These are phyloP conservation scores for Ennomos fuscantarius DNA, from an alignment of 2,888 invertebrate genomes.

Conservation along the genomic window DNA sequence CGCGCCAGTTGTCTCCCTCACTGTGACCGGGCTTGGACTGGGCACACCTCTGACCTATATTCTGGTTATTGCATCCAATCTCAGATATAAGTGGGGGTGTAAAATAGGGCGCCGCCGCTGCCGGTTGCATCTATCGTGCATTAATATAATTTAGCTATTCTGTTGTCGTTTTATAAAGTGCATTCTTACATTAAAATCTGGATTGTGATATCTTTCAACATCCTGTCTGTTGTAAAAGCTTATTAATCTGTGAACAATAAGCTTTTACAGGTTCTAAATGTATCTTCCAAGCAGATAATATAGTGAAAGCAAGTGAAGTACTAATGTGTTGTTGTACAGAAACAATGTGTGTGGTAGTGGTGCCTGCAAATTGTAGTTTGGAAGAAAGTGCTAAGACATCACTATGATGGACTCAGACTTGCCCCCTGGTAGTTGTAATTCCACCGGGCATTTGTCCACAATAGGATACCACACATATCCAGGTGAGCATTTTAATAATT, in stretches of 20 bases:
- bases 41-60: constrained; percentile 85
- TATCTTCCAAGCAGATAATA: constrained; percentile 26
- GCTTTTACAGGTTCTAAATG: constrained; percentile 6
- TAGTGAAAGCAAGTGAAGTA: constrained; percentile 4
- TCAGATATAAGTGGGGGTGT: constrained; percentile 79
- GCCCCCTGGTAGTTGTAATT: constrained; percentile 81
- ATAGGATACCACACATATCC: constrained; percentile 79
- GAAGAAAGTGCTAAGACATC: constrained; percentile 47
- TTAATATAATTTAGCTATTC: constrained; percentile 49
- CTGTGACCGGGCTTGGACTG: constrained; percentile 73
- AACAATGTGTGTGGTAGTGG: constrained; percentile 53
- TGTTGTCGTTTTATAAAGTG: constrained; percentile 16
- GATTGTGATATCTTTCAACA: constrained; percentile 9
- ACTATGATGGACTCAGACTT: constrained; percentile 81
- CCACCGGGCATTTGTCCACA: constrained; percentile 82
- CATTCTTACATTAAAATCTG: constrained; percentile 13
- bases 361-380: constrained; percentile 45
- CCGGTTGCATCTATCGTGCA: constrained; percentile 63
- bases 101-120: constrained; percentile 69
- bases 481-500: constrained; percentile 51
- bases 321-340: constrained; percentile 45
- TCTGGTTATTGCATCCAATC: constrained; percentile 82
- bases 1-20: constrained; percentile 70
- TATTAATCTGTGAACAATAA: constrained; percentile 7
- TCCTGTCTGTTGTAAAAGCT: neutral